These are phyloP conservation scores for Leptinotarsa lineolata DNA, from an alignment of 1,140 invertebrate species.

Conservation along the genomic window DNA sequence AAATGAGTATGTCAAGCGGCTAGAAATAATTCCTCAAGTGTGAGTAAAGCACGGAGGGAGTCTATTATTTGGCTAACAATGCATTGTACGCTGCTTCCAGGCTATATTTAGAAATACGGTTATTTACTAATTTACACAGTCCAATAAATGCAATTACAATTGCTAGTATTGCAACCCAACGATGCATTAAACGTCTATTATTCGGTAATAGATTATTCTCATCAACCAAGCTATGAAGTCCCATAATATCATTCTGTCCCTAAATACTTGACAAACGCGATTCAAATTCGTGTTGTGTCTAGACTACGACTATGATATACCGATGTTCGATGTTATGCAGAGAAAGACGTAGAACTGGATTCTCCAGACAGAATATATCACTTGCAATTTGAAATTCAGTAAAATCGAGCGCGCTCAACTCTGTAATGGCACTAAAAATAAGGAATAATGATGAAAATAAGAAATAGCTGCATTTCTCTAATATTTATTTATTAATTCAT, in stretches of 20 bases:
- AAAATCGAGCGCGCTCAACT: too few species aligned
- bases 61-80: slow-evolving; percentile 42
- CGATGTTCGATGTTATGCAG: too few species aligned
- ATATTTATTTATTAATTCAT: too few species aligned
- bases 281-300: not conserved
- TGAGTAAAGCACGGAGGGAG: slow-evolving; percentile 47
- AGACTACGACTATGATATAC: too few species aligned
- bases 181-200: slow-evolving; percentile 58
- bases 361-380: too few species aligned
- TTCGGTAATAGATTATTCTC: slow-evolving; percentile 26
- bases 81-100: slow-evolving; percentile 35
- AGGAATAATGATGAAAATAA: too few species aligned
- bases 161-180: slow-evolving; percentile 28
- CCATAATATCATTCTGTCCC: not conserved
- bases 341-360: too few species aligned
- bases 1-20: slow-evolving; percentile 38
- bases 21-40: slow-evolving; percentile 42
- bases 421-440: too few species aligned
- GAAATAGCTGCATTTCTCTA: too few species aligned
- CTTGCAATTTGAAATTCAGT: too few species aligned
- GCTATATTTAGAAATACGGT: slow-evolving; percentile 49
- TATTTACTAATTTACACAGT: slow-evolving; percentile 52
- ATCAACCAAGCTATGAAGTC: not conserved
- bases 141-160: slow-evolving; percentile 51
- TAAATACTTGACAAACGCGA: not conserved